These are phyloP conservation scores for Cinara cedri DNA, from an alignment of 2,888 invertebrate species.

Conservation along the genomic window DNA sequence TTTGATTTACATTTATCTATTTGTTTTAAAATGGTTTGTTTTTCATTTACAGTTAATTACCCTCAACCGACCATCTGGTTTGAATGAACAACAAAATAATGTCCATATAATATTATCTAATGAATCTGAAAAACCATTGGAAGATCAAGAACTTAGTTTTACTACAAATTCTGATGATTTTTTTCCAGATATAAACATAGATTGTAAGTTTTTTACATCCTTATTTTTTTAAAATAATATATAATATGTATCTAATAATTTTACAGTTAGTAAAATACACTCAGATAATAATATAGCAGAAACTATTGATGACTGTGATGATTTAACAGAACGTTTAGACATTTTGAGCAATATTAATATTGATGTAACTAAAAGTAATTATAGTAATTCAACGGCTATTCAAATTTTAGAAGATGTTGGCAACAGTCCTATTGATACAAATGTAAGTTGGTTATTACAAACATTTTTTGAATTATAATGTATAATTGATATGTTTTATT, in stretches of 20 bases:
- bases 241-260: background rate
- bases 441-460: conserved; percentile 3
- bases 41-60: conserved; percentile 17
- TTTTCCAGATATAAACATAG: background rate
- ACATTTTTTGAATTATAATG: background rate
- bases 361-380: conserved; percentile 15
- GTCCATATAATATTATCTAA: conserved; percentile 7
- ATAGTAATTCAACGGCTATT: conserved; percentile 37
- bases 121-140: conserved; percentile 1
- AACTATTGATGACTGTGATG: background rate
- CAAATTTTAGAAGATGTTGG: conserved; percentile 40
- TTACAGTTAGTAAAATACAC: conserved; percentile 34
- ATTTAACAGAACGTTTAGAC: conserved; percentile 26
- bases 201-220: conserved; percentile 1
- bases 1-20: background rate
- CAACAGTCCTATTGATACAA: conserved; percentile 34
- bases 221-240: background rate
- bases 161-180: background rate
- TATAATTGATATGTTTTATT: background rate
- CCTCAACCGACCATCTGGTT: conserved; percentile 7
- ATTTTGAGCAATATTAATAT: conserved; percentile 4
- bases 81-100: background rate
- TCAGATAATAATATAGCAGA: background rate
- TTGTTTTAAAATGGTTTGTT: background rate
- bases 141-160: conserved; percentile 7